Evolutionary conservation across 2,888 invertebrate species (phyloP), one percentile per base, ranked within the genome.

Genomic region (Pristionchus maxplancki): DNA sequence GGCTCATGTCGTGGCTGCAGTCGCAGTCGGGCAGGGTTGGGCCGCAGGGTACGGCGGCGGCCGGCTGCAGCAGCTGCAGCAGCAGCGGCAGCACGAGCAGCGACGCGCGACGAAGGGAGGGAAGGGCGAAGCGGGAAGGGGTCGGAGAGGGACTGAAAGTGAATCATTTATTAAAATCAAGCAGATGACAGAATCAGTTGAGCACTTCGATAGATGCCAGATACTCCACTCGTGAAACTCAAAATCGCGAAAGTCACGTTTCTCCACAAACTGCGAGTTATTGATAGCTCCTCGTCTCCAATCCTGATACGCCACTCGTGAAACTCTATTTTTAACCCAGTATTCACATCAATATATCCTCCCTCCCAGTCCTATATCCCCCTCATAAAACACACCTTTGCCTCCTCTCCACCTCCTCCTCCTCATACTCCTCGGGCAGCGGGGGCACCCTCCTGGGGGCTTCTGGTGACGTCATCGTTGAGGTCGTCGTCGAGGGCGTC

Each of bases 71-170:
- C 13, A 78, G 28, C n/a, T 44, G 78, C n/a, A 78, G 78, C 40
- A 78, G 78, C 24, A 78, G 37, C 13, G 37, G 78, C 37, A 78
- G 78, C n/a, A 48, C 40, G 44, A 78, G 78, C 11, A 78, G 78
- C 48, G 37, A 13, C 40, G 78, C 24, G 17, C 78, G 78, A 67
- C 34, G 31, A 28, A 48, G 37, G 78, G 78, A 78, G 2, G 71
- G 71, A 17, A 74, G 71, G 40, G 20, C n/a, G 78, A 34, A 44
- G 40, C 28, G 28, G 40, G 67, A 15, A 17, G n/a, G 15, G 67
- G 34, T 5, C 11, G 67, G 17, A 20, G 67, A 34, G 67, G 67
- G 24, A 24, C 31, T 67, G 34, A 34, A 67, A 17, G 67, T 0
- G 5, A 34, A 34, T 17, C 15, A 11, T 67, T 15, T 6, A 1